These are phyloP conservation scores for Aethes cnicana DNA, from an alignment of 2,888 invertebrate genomes.

Conservation along the genomic window DNA sequence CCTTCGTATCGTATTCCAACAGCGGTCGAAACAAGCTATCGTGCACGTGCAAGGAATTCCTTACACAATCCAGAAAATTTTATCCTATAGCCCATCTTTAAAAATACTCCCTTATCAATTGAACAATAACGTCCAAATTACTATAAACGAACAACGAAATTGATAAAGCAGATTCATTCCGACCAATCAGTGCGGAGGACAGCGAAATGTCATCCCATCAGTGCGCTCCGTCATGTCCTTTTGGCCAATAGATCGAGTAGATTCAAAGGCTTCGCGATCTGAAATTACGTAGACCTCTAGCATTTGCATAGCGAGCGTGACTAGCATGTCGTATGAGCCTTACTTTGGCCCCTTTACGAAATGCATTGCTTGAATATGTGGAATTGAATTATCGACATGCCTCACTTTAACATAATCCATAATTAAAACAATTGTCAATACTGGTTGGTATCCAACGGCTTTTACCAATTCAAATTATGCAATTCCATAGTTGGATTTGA, in stretches of 20 bases:
- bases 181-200: constrained; percentile 45
- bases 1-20: constrained; percentile 58
- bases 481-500: no score
- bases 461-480: no score
- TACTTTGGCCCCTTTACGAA: no score
- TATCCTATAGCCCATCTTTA: not conserved
- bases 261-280: constrained; percentile 46
- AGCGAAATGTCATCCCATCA: constrained; percentile 48
- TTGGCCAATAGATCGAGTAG: constrained; percentile 40
- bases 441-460: no score
- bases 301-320: constrained; percentile 49
- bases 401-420: no score
- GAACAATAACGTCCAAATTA: constrained; percentile 40
- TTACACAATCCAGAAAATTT: constrained; percentile 30
- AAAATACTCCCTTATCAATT: constrained; percentile 39
- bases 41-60: constrained; percentile 65
- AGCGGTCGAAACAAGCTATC: constrained; percentile 59
- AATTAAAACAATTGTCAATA: no score
- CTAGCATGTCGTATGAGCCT: constrained; percentile 50
- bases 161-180: constrained; percentile 34
- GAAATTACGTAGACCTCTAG: constrained; percentile 46
- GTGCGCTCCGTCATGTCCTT: constrained; percentile 27
- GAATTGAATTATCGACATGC: no score
- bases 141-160: not conserved
- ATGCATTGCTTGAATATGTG: no score